A percentile compares a stretch with the other conserved stretches of the same genome.
Conservation (phyloP, 2,113 vertebrate genomes). For the Dasyprocta punctata region DNA sequence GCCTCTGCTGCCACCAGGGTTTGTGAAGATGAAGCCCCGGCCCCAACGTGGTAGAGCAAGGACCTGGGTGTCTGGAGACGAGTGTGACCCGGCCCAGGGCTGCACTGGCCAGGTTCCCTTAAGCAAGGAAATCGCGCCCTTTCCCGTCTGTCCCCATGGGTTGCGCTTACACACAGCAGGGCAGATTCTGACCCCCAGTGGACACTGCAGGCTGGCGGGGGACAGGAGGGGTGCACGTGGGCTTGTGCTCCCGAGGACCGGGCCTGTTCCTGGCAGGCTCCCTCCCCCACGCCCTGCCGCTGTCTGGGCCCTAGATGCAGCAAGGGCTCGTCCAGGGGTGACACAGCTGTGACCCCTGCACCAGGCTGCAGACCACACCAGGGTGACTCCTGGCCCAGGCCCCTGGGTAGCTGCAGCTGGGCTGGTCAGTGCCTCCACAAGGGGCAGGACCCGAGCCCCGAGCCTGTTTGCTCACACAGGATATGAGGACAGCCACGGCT, state of each 20-base stretch:
- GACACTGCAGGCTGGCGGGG: not conserved
- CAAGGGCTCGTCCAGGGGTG: not conserved
- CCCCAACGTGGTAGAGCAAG: not conserved
- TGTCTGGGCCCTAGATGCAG: not conserved
- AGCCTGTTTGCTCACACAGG: not conserved
- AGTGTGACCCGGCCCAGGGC: not conserved
- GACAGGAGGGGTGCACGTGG: too few species aligned
- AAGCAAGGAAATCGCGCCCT: not conserved
- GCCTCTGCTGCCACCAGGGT: rapidly evolving
- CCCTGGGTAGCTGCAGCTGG: not conserved
- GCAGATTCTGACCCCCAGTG: not conserved
- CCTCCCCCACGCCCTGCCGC: not conserved
- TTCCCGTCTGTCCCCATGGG: not conserved
- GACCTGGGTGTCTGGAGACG: not conserved
- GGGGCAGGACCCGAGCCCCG: not conserved
- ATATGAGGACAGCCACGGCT: not conserved
- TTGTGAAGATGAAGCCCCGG: not conserved
- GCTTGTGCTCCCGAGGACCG: not conserved
- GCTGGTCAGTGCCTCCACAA: not conserved
- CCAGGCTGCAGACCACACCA: not conserved
- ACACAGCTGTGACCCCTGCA: not conserved
- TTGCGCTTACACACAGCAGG: not conserved
- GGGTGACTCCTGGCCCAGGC: not conserved
- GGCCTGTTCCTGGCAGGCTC: not conserved
- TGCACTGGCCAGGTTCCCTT: not conserved